Percentiles rank a stretch among this genome's conserved stretches.
Evolutionary conservation across 2,888 invertebrate genomes (phyloP).

Genomic region (Cheilosia urbana): DNA sequence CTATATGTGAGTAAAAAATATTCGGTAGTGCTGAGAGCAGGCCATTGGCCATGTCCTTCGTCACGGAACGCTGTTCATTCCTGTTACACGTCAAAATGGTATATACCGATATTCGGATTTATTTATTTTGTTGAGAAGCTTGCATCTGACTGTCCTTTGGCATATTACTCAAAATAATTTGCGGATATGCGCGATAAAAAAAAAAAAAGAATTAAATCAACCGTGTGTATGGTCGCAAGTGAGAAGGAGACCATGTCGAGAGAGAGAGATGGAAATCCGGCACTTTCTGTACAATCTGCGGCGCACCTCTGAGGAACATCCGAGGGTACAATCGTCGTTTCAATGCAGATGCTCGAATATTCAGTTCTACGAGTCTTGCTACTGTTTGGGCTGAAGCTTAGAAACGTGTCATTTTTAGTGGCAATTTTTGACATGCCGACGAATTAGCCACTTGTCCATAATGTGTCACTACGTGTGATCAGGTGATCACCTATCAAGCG

Average conservation of each 20-base stretch:
- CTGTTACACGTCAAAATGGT: conserved; percentile 7
- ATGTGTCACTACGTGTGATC: too few species aligned
- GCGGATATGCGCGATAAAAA: neutral
- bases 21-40: neutral
- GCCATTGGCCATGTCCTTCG: conserved; percentile 5
- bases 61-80: conserved; percentile 8
- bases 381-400: too few species aligned
- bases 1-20: conserved; percentile 18
- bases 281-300: neutral
- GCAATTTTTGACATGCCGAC: too few species aligned
- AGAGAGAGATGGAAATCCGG: neutral
- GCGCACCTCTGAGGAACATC: too few species aligned
- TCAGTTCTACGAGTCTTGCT: too few species aligned
- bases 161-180: conserved; percentile 20
- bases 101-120: neutral
- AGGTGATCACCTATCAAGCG: too few species aligned
- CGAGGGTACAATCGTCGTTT: too few species aligned
- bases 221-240: neutral
- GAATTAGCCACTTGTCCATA: too few species aligned
- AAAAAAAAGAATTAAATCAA: neutral
- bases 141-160: neutral
- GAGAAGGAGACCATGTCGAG: neutral
- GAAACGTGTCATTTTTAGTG: too few species aligned
- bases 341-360: too few species aligned
- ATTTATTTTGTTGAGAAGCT: neutral